Evolutionary conservation across 2,888 invertebrate species (phyloP), one percentile per base, ranked within the genome.

Genomic region (Tortrix viridana): DNA sequence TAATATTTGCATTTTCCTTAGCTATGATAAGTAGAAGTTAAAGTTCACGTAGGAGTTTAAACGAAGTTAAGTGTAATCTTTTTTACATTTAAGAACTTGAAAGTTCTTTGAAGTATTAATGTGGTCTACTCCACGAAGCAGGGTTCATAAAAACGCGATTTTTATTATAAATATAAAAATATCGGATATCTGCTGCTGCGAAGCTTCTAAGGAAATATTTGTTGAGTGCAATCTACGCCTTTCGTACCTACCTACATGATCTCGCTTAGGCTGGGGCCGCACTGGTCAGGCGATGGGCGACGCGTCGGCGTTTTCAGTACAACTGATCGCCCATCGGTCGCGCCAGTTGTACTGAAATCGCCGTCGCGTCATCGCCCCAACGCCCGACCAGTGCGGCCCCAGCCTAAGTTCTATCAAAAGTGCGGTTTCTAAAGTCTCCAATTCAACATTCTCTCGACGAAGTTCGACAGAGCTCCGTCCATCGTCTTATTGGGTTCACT

Each of bases 401-500:
- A n/a, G n/a, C n/a, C n/a, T n/a, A n/a, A 16, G 50, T 49, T 49
- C 32, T 5, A 52, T 20, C 20, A 52, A 38, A 52, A 37, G 37
- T 14, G 22, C 47, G 57, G 22, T 16, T 38, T 48, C 48, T 5
- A n/a, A 14, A 44, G 53, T 41, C 50, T 18, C 18, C 22, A 49
- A n/a, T 37, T 56, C 56, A 37, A 56, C 37, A 41, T 61, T 46
- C 54, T 20, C 49, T 37, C n/a, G 18, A 54, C 68, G 66, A 63
- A 67, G 67, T 67, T 61, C 58, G 65, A 65, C 70, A 66, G 72
- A 82, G 76, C 79, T 70, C 69, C 74, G 76, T 72, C 78, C 75
- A 72, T 70, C 68, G 75, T 74, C 73, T 80, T 76, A 78, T 79
- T 78, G 80, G 80, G 79, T 76, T 81, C 79, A 79, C 80, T 82